phyloP scores from a whole-genome alignment of 2,113 vertebrate species.

The Scytalopus superciliaris region DNA sequence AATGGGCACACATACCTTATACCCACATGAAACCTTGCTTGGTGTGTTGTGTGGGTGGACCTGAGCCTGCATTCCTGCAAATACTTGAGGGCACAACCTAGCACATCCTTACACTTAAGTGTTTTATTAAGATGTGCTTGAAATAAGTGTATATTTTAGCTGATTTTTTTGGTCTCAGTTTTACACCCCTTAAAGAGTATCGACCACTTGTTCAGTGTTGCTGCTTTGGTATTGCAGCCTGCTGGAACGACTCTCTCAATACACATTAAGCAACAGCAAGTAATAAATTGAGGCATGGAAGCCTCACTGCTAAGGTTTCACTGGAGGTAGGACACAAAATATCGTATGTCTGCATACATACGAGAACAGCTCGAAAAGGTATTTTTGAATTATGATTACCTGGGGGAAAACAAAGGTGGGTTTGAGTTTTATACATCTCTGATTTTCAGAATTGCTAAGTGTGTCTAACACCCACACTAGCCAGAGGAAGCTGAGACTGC shows the following conservation, averaged over 20 bases:
- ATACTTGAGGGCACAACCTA: neutral
- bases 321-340: neutral
- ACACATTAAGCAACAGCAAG: neutral
- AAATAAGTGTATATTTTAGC: neutral
- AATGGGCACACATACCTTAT: neutral
- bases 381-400: neutral
- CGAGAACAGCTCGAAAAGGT: neutral
- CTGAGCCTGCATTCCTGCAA: neutral
- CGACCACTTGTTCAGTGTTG: neutral
- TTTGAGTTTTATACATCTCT: neutral
- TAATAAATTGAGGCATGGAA: neutral
- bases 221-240: neutral
- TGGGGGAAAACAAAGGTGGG: neutral
- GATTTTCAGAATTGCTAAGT: neutral
- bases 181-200: neutral
- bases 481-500: neutral
- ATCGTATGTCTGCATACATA: rapidly evolving
- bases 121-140: neutral
- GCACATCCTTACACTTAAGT: neutral
- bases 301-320: neutral
- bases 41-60: slow-evolving; percentile 10
- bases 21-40: neutral
- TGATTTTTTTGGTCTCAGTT: neutral
- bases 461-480: neutral
- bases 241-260: neutral